Evolutionary conservation across 2,797 vertebrate genomes (phyloP).

Genomic region (Anolis apletophallus): DNA sequence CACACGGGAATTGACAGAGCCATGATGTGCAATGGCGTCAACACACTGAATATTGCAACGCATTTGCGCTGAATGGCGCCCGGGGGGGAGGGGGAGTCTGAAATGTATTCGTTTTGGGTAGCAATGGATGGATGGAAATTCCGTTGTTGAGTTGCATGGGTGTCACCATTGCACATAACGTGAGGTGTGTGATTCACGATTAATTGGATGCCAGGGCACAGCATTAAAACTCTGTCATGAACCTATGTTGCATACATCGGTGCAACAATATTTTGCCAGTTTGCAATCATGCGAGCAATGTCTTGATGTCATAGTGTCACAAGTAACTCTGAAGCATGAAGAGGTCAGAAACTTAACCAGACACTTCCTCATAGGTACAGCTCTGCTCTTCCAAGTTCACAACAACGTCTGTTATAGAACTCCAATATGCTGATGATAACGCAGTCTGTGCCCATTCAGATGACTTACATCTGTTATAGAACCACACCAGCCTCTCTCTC

Average conservation of each 20-base stretch:
- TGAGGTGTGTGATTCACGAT: background rate
- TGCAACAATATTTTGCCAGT: background rate
- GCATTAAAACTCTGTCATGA: background rate
- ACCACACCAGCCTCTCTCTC: too few relatives aligned
- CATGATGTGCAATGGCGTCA: background rate
- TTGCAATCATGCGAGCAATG: too few relatives aligned
- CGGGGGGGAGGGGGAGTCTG: background rate
- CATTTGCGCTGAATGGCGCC: background rate
- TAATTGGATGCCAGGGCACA: background rate
- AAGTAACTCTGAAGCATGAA: background rate
- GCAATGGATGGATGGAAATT: background rate
- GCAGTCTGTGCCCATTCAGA: too few relatives aligned
- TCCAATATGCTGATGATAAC: too few relatives aligned
- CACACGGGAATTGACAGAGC: background rate
- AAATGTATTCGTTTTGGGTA: background rate
- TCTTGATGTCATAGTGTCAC: too few relatives aligned
- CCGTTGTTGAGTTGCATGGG: background rate
- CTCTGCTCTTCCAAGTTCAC: too few relatives aligned
- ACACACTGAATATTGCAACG: background rate
- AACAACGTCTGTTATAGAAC: too few relatives aligned
- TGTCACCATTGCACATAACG: background rate
- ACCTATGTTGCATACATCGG: background rate
- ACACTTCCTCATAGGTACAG: background rate
- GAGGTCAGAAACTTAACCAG: background rate
- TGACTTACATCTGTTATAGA: too few relatives aligned